phyloP scores from a whole-genome alignment of 2,888 invertebrate species.

The Pseudeuparius sepicola region DNA sequence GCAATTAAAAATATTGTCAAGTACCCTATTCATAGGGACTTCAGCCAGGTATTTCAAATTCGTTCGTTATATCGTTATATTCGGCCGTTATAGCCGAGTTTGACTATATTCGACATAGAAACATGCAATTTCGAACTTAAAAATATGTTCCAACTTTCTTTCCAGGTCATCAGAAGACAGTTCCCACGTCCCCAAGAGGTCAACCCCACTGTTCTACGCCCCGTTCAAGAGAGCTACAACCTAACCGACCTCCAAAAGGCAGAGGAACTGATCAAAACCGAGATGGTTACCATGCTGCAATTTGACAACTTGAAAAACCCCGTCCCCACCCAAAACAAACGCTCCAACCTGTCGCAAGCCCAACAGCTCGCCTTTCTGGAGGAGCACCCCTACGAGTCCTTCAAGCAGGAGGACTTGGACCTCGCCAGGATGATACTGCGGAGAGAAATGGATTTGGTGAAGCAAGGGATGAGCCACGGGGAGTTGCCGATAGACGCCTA shows the following conservation, averaged over 20 bases:
- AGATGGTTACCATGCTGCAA: slow-evolving; percentile 93
- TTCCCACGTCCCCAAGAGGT: slow-evolving; percentile 80
- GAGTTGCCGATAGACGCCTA: slow-evolving; percentile 87
- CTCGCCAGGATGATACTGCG: slow-evolving; percentile 55
- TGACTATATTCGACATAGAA: too few species aligned
- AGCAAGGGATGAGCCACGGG: slow-evolving; percentile 91
- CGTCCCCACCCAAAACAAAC: slow-evolving; percentile 39
- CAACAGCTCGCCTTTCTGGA: slow-evolving; percentile 76
- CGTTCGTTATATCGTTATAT: too few species aligned
- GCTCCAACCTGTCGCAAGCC: slow-evolving; percentile 48
- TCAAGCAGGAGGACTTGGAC: slow-evolving; percentile 55
- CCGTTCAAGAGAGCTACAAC: slow-evolving; percentile 62
- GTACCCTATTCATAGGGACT: too few species aligned
- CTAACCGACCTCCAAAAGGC: slow-evolving; percentile 86
- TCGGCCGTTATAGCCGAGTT: too few species aligned
- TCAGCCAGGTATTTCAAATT: too few species aligned
- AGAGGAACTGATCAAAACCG: slow-evolving; percentile 90
- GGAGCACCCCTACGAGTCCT: slow-evolving; percentile 71
- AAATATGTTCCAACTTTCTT: not conserved
- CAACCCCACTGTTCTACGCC: slow-evolving; percentile 72
- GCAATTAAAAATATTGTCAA: too few species aligned
- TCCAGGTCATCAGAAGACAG: slow-evolving; percentile 65
- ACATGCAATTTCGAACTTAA: too few species aligned
- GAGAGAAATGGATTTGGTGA: slow-evolving; percentile 83
- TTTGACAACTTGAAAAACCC: slow-evolving; percentile 82